Conservation (phyloP, 2,797 vertebrate species). For the Notolabrus celidotus region DNA sequence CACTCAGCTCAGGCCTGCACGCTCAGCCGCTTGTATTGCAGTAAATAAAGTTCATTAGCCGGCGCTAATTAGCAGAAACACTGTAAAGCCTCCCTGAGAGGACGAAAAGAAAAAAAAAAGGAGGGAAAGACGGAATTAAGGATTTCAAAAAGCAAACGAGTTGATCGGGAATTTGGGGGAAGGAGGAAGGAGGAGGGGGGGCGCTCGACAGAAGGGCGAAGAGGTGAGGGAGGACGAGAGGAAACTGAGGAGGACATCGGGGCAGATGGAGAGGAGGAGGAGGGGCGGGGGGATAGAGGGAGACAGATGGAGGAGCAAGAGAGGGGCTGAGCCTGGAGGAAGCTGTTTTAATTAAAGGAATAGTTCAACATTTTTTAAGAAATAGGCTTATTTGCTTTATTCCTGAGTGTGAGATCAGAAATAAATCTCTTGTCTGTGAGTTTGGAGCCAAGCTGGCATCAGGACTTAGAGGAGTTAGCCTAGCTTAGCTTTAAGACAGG, state of each 20-base stretch:
- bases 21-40: conserved; percentile 21
- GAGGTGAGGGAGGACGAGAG: conserved; percentile 57
- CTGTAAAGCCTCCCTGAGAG: conserved; percentile 50
- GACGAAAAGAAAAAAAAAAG: conserved; percentile 34
- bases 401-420: background rate
- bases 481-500: background rate
- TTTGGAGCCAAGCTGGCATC: background rate
- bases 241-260: conserved; percentile 47
- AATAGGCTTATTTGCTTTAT: background rate
- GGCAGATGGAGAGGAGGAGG: conserved; percentile 62
- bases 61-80: conserved; percentile 62
- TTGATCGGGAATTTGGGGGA: conserved; percentile 18
- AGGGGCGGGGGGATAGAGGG: conserved; percentile 33
- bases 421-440: background rate
- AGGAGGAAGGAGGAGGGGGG: conserved; percentile 2
- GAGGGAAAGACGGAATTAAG: conserved; percentile 50
- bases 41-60: conserved; percentile 71
- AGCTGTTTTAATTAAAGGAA: conserved; percentile 8
- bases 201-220: conserved; percentile 57
- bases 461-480: background rate
- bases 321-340: conserved; percentile 40
- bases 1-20: background rate
- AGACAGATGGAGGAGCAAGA: conserved; percentile 61
- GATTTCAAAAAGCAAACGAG: conserved; percentile 35
- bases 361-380: conserved; percentile 10